A percentile compares a stretch with the other conserved stretches of the same genome.
Conservation (phyloP, 2,797 vertebrate species). For the Muscicapa comitata region DNA sequence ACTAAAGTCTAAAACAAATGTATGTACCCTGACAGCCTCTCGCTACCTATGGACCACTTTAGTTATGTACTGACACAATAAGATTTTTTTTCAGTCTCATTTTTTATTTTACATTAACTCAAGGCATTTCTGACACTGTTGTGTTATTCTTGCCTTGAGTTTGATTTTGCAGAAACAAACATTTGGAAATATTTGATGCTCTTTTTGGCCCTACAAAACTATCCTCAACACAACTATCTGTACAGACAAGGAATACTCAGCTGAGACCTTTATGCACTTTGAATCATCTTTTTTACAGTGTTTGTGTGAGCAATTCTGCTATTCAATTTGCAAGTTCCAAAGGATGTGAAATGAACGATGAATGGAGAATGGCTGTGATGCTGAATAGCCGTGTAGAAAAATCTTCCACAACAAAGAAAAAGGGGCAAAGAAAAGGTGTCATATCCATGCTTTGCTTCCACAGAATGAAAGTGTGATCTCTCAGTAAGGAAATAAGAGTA, state of each 20-base stretch:
- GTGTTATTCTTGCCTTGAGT: background rate
- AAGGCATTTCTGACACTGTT: background rate
- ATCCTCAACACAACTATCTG: background rate
- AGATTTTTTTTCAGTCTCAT: background rate
- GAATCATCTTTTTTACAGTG: background rate
- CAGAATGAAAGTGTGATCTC: background rate
- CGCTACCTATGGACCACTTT: background rate
- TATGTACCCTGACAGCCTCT: background rate
- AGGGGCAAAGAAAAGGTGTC: background rate
- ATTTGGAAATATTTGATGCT: background rate
- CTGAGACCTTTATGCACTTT: background rate
- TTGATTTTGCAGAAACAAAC: background rate
- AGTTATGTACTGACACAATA: background rate
- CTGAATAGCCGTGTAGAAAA: background rate
- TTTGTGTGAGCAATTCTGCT: background rate
- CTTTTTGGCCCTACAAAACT: background rate
- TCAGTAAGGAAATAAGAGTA: background rate
- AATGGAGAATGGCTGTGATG: background rate
- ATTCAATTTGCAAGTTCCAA: background rate
- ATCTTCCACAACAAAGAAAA: background rate
- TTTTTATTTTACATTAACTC: background rate
- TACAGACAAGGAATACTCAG: background rate
- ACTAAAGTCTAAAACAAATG: background rate
- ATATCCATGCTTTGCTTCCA: rapidly evolving
- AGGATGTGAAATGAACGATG: background rate